A percentile compares a stretch with the other conserved stretches of the same genome.
Evolutionary conservation across 1,140 invertebrate genomes (phyloP).

Genomic region (Bombyx mori): DNA sequence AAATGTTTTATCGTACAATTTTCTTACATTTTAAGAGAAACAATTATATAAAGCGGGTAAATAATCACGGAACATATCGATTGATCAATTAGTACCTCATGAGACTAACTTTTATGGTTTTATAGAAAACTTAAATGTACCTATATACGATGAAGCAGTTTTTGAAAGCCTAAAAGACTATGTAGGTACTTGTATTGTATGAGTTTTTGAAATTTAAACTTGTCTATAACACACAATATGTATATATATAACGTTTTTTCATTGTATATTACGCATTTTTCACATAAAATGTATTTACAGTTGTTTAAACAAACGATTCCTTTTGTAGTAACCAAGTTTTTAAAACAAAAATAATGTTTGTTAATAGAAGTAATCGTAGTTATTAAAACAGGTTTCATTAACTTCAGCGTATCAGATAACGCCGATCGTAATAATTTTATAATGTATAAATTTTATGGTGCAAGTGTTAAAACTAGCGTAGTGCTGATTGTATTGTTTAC

Average conservation of each 20-base stretch:
- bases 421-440: neutral
- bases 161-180: too few relatives aligned
- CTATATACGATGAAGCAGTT: too few relatives aligned
- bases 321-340: neutral
- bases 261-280: too few relatives aligned
- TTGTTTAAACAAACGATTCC: neutral
- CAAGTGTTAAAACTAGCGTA: neutral
- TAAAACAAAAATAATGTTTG: too few relatives aligned
- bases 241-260: neutral
- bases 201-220: neutral
- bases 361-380: neutral
- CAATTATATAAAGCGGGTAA: too few relatives aligned
- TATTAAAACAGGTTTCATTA: neutral
- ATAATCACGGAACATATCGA: too few relatives aligned
- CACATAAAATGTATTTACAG: too few relatives aligned
- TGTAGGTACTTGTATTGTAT: neutral
- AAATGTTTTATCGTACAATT: too few relatives aligned
- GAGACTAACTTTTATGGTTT: too few relatives aligned
- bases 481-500: conserved; percentile 5
- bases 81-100: too few relatives aligned
- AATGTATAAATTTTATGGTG: neutral
- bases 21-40: too few relatives aligned
- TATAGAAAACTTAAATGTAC: too few relatives aligned
- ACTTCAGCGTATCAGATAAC: conserved; percentile 1
- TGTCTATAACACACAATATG: conserved; percentile 1